phyloP scores from a whole-genome alignment of 64 coral and sea anemone genomes.

The Montipora capricornis region DNA sequence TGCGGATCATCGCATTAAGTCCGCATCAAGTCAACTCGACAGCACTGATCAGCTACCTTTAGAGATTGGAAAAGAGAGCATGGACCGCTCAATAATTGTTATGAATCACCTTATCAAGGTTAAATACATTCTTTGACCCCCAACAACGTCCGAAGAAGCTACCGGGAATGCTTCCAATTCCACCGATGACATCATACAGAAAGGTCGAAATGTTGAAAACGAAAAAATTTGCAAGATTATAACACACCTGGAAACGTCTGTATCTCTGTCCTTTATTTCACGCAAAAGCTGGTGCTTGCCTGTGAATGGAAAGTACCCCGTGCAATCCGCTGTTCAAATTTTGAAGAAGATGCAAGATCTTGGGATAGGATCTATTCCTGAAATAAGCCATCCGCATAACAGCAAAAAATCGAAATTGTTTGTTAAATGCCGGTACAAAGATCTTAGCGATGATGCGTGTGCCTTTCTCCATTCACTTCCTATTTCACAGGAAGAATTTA shows the following conservation, averaged over 20 bases:
- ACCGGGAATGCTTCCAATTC: too few relatives aligned
- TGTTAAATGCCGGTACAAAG: background rate
- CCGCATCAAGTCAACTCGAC: too few relatives aligned
- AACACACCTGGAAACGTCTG: background rate
- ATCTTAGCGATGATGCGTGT: background rate
- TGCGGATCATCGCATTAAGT: too few relatives aligned
- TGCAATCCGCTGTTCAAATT: background rate
- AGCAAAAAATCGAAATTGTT: conserved; percentile 7
- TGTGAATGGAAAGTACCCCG: background rate
- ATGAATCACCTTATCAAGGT: too few relatives aligned
- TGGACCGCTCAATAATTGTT: too few relatives aligned
- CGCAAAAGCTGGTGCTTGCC: conserved; percentile 1
- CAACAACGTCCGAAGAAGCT: background rate
- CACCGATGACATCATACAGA: background rate
- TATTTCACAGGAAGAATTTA: background rate
- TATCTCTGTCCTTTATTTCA: background rate
- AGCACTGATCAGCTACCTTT: too few relatives aligned
- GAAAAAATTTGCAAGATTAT: background rate
- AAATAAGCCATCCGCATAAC: conserved; percentile 11
- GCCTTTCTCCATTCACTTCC: background rate
- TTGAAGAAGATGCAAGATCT: conserved; percentile 33
- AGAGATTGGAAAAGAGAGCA: too few relatives aligned
- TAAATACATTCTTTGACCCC: background rate
- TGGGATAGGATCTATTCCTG: background rate
- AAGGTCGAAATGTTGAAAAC: background rate